These are phyloP conservation scores for Oryctes rhinoceros DNA, from an alignment of 1,140 invertebrate species.

Conservation along the genomic window DNA sequence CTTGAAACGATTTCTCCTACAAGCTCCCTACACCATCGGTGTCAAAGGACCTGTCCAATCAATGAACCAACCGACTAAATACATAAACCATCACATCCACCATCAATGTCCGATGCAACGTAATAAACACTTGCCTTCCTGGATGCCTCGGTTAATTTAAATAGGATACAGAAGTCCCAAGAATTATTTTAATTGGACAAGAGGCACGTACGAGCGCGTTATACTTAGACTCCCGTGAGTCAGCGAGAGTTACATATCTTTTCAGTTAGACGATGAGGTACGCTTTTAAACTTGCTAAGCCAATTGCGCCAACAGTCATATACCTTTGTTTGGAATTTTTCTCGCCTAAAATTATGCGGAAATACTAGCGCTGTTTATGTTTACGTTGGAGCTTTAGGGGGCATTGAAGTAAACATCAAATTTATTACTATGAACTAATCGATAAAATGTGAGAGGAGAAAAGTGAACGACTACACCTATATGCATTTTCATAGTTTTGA, in stretches of 20 bases:
- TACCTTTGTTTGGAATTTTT: neutral
- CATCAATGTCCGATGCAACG: neutral
- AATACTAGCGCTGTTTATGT: too few relatives aligned
- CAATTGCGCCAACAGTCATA: neutral
- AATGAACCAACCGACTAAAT: constrained; percentile 47
- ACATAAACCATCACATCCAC: neutral
- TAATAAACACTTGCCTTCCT: constrained; percentile 39
- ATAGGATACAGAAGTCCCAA: constrained; percentile 16
- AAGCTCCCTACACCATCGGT: neutral
- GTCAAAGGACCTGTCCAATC: constrained; percentile 49
- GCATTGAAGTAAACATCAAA: too few relatives aligned
- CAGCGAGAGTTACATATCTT: constrained; percentile 22
- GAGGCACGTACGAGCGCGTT: neutral
- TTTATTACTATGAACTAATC: too few relatives aligned
- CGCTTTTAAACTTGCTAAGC: neutral
- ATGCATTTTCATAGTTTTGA: too few relatives aligned
- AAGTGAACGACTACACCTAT: too few relatives aligned
- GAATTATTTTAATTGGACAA: constrained; percentile 43
- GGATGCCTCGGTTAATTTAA: constrained; percentile 39
- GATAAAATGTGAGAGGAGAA: too few relatives aligned
- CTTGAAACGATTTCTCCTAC: neutral
- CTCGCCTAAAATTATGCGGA: constrained; percentile 17
- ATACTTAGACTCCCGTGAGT: constrained; percentile 19
- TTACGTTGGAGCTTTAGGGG: too few relatives aligned
- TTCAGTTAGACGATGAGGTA: constrained; percentile 10